These are phyloP conservation scores for Lagria hirta DNA, from an alignment of 2,888 invertebrate genomes.

Conservation along the genomic window DNA sequence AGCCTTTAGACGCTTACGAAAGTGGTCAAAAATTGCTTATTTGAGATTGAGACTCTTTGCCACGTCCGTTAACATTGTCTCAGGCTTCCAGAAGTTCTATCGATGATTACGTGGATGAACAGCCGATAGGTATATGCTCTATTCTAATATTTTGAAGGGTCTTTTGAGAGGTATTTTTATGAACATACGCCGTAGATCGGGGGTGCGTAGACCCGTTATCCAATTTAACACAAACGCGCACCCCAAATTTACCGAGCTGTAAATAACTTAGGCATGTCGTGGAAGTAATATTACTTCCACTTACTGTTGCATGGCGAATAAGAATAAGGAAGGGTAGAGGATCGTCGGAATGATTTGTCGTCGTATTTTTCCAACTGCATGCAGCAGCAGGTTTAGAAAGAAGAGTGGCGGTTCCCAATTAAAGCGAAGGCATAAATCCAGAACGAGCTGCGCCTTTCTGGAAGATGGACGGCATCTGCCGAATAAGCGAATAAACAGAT, in stretches of 20 bases:
- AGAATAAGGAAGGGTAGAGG: slow-evolving; percentile 46
- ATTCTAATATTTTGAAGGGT: slow-evolving; percentile 17
- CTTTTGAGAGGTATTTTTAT: slow-evolving; percentile 35
- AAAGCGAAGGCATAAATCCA: slow-evolving; percentile 49
- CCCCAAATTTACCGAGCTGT: slow-evolving; percentile 53
- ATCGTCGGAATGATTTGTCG: slow-evolving; percentile 52
- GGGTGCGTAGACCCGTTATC: slow-evolving; percentile 44
- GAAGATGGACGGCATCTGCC: slow-evolving; percentile 48
- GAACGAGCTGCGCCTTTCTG: slow-evolving; percentile 40
- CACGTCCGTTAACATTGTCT: too few species aligned
- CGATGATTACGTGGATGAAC: too few species aligned
- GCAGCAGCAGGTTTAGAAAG: slow-evolving; percentile 42
- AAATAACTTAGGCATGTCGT: slow-evolving; percentile 55
- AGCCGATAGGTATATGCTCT: too few species aligned
- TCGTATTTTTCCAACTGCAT: slow-evolving; percentile 52
- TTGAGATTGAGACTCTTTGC: too few species aligned
- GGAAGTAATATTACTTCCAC: slow-evolving; percentile 55
- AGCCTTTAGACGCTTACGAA: too few species aligned
- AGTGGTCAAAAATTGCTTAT: too few species aligned
- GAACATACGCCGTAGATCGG: slow-evolving; percentile 38
- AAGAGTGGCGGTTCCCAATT: slow-evolving; percentile 46
- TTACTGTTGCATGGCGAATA: slow-evolving; percentile 50
- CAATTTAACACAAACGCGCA: slow-evolving; percentile 52
- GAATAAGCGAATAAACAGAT: slow-evolving; percentile 48
- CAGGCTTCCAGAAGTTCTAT: too few species aligned